Conservation (phyloP, 2,888 invertebrate genomes). For the Matsumyia berberina region DNA sequence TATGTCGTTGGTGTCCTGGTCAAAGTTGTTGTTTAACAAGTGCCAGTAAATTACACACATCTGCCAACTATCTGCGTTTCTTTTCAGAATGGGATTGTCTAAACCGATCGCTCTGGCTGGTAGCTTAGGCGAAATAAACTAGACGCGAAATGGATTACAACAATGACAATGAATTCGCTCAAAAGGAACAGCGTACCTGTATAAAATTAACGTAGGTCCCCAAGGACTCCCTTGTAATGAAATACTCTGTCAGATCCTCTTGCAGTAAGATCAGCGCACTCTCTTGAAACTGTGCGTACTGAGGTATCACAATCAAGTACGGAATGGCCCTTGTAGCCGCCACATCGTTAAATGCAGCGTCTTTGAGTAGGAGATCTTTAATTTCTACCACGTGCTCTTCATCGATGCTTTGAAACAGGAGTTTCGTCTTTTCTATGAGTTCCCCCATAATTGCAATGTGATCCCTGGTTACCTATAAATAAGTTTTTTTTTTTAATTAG, state of each 20-base stretch:
- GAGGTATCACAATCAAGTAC: slow-evolving; percentile 78
- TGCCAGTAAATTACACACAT: slow-evolving; percentile 80
- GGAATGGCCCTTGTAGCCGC: slow-evolving; percentile 79
- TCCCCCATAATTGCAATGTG: slow-evolving; percentile 77
- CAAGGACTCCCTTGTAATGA: slow-evolving; percentile 78
- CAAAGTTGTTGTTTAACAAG: slow-evolving; percentile 82
- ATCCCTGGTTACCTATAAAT: slow-evolving; percentile 32
- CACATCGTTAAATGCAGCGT: slow-evolving; percentile 77
- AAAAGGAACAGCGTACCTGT: slow-evolving; percentile 78
- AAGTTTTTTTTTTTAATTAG: too few relatives aligned
- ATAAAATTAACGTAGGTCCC: slow-evolving; percentile 80
- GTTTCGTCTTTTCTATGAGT: slow-evolving; percentile 79
- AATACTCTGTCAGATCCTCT: slow-evolving; percentile 80
- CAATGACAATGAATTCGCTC: neutral
- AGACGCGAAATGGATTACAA: slow-evolving; percentile 22
- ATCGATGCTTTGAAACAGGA: slow-evolving; percentile 79
- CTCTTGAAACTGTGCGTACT: slow-evolving; percentile 81
- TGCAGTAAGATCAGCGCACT: slow-evolving; percentile 80
- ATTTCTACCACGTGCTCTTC: slow-evolving; percentile 78
- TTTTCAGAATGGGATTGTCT: slow-evolving; percentile 79
- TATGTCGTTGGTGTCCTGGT: slow-evolving; percentile 79
- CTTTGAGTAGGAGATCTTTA: slow-evolving; percentile 79
- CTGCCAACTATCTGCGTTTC: slow-evolving; percentile 79
- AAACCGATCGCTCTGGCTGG: slow-evolving; percentile 78
- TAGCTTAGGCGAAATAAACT: slow-evolving; percentile 81